Evolutionary conservation across 2,113 vertebrate genomes (phyloP).

Genomic region (Romanogobio albipinnatus): DNA sequence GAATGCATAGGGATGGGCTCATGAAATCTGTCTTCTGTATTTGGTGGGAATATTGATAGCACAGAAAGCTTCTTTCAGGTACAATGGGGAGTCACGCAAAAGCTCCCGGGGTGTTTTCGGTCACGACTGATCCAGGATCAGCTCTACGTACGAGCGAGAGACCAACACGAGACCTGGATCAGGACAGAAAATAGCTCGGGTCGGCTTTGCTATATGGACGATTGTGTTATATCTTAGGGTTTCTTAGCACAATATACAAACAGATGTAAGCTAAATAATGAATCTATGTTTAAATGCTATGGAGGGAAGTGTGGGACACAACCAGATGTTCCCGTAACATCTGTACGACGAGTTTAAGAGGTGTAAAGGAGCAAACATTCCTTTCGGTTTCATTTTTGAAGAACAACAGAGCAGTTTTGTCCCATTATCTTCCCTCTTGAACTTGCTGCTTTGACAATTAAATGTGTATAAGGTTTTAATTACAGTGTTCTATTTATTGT

Average conservation of each 20-base stretch:
- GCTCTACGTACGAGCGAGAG: background rate
- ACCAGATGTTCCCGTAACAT: background rate
- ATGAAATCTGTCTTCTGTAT: slow-evolving; percentile 40
- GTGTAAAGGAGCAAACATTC: slow-evolving; percentile 8
- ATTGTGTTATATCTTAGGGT: slow-evolving; percentile 51
- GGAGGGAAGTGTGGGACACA: slow-evolving; percentile 44
- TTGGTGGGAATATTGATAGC: slow-evolving; percentile 50
- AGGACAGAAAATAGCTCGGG: background rate
- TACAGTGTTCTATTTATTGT: slow-evolving; percentile 55
- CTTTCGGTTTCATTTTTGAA: slow-evolving; percentile 4
- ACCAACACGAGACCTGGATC: background rate
- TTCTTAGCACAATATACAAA: slow-evolving; percentile 60
- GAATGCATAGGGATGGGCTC: slow-evolving; percentile 36
- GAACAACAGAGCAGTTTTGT: slow-evolving; percentile 37
- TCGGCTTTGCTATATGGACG: background rate
- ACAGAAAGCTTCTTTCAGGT: slow-evolving; percentile 61
- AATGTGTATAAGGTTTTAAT: slow-evolving; percentile 52
- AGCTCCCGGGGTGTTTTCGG: background rate
- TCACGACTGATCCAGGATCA: background rate
- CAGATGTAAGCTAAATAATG: slow-evolving; percentile 57
- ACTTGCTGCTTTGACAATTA: slow-evolving; percentile 63
- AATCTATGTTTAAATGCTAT: slow-evolving; percentile 54
- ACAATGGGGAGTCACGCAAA: slow-evolving; percentile 32
- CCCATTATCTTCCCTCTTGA: slow-evolving; percentile 53
- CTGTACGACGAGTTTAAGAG: slow-evolving; percentile 8